A percentile compares a stretch with the other conserved stretches of the same genome.
phyloP scores from a whole-genome alignment of 2,888 invertebrate genomes.

The Microctonus hyperodae region DNA sequence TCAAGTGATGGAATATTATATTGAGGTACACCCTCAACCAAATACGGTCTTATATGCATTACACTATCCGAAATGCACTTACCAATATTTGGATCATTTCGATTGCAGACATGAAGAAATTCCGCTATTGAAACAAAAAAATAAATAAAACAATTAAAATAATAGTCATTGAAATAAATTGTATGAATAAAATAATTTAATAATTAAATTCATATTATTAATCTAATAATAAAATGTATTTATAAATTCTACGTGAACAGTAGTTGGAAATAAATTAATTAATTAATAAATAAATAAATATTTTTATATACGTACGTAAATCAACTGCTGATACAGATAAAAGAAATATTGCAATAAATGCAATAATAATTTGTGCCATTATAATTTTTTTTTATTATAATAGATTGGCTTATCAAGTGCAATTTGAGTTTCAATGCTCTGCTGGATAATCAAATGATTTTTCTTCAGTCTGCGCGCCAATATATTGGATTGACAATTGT shows the following conservation, averaged over 20 bases:
- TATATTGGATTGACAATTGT: constrained; percentile 23
- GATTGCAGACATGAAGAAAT: constrained; percentile 67
- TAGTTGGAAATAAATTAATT: background rate
- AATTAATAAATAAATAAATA: no score
- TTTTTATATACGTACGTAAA: constrained; percentile 24
- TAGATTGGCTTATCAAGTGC: background rate
- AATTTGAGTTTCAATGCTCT: background rate
- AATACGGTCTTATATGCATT: constrained; percentile 68
- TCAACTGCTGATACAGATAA: constrained; percentile 19
- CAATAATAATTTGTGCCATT: constrained; percentile 15
- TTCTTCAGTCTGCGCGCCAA: constrained; percentile 6
- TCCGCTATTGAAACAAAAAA: constrained; percentile 62
- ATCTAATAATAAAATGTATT: constrained; percentile 2
- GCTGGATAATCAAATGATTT: constrained; percentile 4
- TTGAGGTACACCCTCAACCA: constrained; percentile 70
- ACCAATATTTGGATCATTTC: constrained; percentile 67
- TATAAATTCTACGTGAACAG: background rate
- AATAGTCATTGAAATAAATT: no score
- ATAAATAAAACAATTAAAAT: no score
- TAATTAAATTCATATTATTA: no score
- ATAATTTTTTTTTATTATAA: background rate
- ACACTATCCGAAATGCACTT: constrained; percentile 68
- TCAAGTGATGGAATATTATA: constrained; percentile 74
- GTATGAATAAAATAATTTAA: no score
- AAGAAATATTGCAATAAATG: background rate